phyloP scores from a whole-genome alignment of 1,140 invertebrate genomes.

The Druon quercuslanigerum region DNA sequence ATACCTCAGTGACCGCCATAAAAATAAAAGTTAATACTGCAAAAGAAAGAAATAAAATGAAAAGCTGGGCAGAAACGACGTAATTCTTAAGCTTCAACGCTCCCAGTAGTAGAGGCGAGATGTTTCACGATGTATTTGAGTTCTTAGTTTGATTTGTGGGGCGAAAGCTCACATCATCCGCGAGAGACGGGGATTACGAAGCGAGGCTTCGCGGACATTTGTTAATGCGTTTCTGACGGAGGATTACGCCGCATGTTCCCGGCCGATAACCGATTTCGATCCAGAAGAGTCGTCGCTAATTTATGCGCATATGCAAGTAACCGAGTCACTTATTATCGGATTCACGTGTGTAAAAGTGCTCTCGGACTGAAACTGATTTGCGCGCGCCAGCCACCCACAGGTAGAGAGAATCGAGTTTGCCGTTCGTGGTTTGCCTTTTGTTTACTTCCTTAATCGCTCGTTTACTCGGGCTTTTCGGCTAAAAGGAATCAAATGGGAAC shows the following conservation, averaged over 20 bases:
- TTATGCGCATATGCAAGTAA: conserved; percentile 62
- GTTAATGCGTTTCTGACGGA: conserved; percentile 66
- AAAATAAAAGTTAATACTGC: conserved; percentile 6
- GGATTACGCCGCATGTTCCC: conserved; percentile 60
- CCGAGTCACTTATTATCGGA: conserved; percentile 38
- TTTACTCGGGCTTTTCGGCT: conserved; percentile 14
- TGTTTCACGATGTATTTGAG: conserved; percentile 51
- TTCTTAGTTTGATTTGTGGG: conserved; percentile 61
- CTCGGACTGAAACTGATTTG: not conserved
- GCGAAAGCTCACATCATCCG: conserved; percentile 49
- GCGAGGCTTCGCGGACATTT: conserved; percentile 54
- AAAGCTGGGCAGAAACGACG: conserved; percentile 26
- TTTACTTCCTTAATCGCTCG: conserved; percentile 29
- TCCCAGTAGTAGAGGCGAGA: conserved; percentile 36
- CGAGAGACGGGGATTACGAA: conserved; percentile 57
- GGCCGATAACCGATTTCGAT: conserved; percentile 55
- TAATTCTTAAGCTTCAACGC: conserved; percentile 39
- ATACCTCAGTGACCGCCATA: not conserved
- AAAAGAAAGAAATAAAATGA: not conserved
- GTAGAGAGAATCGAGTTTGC: conserved; percentile 18
- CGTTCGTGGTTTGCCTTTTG: not conserved
- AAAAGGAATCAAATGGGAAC: conserved; percentile 18
- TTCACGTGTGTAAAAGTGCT: not conserved
- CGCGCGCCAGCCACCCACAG: conserved; percentile 11
- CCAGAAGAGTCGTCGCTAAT: conserved; percentile 59